phyloP scores from a whole-genome alignment of 1,140 invertebrate species.

The Macrobrachium rosenbergii region DNA sequence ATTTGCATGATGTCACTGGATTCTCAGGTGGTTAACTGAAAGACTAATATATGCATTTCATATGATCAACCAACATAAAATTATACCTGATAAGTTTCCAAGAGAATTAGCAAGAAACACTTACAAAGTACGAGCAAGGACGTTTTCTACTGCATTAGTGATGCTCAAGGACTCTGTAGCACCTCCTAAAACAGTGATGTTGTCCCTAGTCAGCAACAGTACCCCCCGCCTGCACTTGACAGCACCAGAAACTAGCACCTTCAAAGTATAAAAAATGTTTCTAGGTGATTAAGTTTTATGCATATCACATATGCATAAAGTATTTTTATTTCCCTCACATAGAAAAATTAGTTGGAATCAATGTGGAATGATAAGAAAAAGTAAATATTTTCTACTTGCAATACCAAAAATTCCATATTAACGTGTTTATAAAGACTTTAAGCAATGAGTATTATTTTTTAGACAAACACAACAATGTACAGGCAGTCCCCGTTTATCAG shows the following conservation, averaged over 20 bases:
- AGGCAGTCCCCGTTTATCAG: too few species aligned
- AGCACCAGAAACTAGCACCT: conserved; percentile 32
- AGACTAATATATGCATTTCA: too few species aligned
- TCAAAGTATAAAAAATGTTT: not conserved
- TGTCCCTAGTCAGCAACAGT: conserved; percentile 25
- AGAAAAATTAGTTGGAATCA: too few species aligned
- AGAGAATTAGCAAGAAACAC: not conserved
- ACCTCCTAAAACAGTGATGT: conserved; percentile 38
- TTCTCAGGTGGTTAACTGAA: too few species aligned
- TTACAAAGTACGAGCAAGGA: conserved; percentile 36
- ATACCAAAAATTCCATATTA: too few species aligned
- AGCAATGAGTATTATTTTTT: too few species aligned
- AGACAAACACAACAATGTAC: too few species aligned
- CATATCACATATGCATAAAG: not conserved
- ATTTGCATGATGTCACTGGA: too few species aligned
- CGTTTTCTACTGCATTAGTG: conserved; percentile 39
- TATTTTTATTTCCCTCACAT: not conserved
- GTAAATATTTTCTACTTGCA: too few species aligned
- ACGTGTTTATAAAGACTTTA: too few species aligned
- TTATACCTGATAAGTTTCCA: not conserved
- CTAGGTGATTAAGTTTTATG: too few species aligned
- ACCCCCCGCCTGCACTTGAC: conserved; percentile 27
- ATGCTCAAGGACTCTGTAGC: conserved; percentile 28
- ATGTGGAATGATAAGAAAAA: too few species aligned
- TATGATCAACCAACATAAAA: not conserved